phyloP scores from a whole-genome alignment of 2,797 vertebrate genomes.

The Phataginus tricuspis region DNA sequence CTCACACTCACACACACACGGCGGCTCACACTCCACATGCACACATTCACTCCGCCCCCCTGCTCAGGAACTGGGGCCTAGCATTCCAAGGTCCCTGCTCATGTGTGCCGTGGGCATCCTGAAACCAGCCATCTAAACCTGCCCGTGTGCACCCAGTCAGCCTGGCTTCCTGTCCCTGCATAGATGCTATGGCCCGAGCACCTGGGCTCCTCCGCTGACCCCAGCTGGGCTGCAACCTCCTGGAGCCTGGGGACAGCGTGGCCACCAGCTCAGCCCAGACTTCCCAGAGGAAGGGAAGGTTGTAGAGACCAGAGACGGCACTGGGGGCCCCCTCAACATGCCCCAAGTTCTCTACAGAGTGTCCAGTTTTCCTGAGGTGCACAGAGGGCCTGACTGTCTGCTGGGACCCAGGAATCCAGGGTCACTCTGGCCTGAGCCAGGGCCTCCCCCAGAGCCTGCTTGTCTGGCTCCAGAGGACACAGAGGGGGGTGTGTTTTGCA shows the following conservation, averaged over 20 bases:
- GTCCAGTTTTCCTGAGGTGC: background rate
- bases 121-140: background rate
- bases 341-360: background rate
- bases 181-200: too few species aligned
- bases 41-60: background rate
- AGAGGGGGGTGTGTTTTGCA: too few species aligned
- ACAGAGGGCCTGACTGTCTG: background rate
- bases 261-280: too few species aligned
- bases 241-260: background rate
- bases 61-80: background rate
- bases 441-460: background rate
- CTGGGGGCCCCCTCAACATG: rapidly evolving
- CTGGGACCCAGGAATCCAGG: too few species aligned
- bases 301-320: too few species aligned
- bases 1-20: background rate
- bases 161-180: background rate
- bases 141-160: background rate
- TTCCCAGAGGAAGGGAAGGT: background rate
- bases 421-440: too few species aligned
- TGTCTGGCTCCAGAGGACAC: background rate
- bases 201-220: background rate
- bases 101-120: background rate
- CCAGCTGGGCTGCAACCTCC: background rate
- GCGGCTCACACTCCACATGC: background rate
- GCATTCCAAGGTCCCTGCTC: background rate